phyloP scores from a whole-genome alignment of 2,888 invertebrate species.

The Steinernema carpocapsae region DNA sequence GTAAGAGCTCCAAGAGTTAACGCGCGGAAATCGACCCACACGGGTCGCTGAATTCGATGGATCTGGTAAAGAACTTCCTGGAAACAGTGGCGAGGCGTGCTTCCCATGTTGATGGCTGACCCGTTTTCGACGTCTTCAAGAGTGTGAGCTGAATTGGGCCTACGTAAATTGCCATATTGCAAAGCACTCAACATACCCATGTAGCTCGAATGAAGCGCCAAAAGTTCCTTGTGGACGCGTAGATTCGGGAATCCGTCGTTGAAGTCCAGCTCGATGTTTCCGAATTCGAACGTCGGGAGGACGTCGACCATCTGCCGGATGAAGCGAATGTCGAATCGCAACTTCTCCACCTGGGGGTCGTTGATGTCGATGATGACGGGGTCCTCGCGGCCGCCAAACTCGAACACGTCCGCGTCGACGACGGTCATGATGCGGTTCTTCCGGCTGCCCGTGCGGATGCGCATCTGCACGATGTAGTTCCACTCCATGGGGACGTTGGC shows the following conservation, averaged over 20 bases:
- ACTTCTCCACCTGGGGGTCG: slow-evolving; percentile 34
- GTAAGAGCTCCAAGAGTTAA: slow-evolving; percentile 48
- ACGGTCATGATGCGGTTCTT: slow-evolving; percentile 33
- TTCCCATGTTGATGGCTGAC: slow-evolving; percentile 40
- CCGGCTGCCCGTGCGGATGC: slow-evolving; percentile 36
- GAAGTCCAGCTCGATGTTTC: slow-evolving; percentile 51
- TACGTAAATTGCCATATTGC: neutral
- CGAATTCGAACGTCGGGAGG: slow-evolving; percentile 49
- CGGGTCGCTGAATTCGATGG: slow-evolving; percentile 54
- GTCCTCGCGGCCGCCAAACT: slow-evolving; percentile 37
- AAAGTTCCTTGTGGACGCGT: slow-evolving; percentile 45
- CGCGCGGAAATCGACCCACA: slow-evolving; percentile 51
- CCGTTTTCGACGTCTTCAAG: slow-evolving; percentile 39
- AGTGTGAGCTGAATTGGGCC: neutral
- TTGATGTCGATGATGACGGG: slow-evolving; percentile 40
- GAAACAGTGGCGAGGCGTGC: slow-evolving; percentile 37
- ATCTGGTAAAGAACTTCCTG: slow-evolving; percentile 52
- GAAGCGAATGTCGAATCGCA: slow-evolving; percentile 41
- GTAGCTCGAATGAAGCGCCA: slow-evolving; percentile 48
- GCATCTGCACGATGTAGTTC: slow-evolving; percentile 42
- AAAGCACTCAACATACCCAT: slow-evolving; percentile 42
- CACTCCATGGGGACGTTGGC: slow-evolving; percentile 41
- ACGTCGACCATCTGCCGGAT: slow-evolving; percentile 48
- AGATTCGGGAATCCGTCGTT: slow-evolving; percentile 45
- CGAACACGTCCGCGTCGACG: slow-evolving; percentile 44